Conservation (phyloP, 2,113 vertebrate genomes). For the Myrmecobius fasciatus region DNA sequence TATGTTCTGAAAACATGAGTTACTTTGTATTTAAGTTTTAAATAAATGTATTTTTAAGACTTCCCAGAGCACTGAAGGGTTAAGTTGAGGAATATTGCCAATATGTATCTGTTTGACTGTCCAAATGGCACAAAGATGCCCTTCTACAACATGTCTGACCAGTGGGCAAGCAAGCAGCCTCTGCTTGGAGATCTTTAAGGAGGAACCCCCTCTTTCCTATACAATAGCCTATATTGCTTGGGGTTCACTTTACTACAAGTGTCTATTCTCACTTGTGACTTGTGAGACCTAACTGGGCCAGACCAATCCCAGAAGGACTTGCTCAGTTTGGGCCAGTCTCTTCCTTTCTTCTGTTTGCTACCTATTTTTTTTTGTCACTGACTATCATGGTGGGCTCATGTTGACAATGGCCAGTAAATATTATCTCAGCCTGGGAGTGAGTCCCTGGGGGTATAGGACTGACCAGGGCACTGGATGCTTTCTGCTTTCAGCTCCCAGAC, state of each 20-base stretch:
- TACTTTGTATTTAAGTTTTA: no score
- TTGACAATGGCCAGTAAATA: background rate
- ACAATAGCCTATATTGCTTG: background rate
- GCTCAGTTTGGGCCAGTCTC: background rate
- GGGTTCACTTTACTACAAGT: background rate
- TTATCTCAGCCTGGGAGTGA: background rate
- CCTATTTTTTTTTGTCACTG: background rate
- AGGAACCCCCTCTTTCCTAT: background rate
- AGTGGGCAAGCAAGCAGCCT: background rate
- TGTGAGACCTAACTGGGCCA: background rate
- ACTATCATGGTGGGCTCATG: background rate
- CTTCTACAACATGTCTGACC: background rate
- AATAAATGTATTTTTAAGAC: no score
- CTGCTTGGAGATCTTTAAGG: background rate
- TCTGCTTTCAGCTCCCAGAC: background rate
- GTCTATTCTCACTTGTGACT: background rate
- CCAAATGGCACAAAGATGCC: background rate
- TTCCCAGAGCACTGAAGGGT: background rate
- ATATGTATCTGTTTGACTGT: background rate
- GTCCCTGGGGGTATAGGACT: background rate
- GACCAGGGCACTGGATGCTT: background rate
- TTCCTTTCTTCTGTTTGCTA: background rate
- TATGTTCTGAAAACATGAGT: no score
- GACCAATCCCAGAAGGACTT: background rate
- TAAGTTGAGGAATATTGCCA: background rate